Percentiles rank a stretch among this genome's conserved stretches.
Evolutionary conservation across 1,140 invertebrate species (phyloP).

Genomic region (Zelostemma sp.): DNA sequence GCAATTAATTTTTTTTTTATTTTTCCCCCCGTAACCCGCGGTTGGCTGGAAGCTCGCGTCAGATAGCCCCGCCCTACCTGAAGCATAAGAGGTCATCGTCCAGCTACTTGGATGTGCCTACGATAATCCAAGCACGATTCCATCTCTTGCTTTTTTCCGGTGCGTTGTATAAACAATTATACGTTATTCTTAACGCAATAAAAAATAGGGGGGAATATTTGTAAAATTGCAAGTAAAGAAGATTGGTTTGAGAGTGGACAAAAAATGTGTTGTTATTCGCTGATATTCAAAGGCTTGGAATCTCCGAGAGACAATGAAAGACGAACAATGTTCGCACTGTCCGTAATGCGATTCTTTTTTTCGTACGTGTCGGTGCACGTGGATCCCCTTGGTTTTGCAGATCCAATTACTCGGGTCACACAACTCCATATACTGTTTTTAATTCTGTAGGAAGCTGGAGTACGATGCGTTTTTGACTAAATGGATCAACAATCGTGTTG

Average conservation of each 20-base stretch:
- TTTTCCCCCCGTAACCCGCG: constrained; percentile 2
- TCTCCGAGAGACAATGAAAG: too few species aligned
- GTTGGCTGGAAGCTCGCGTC: constrained; percentile 10
- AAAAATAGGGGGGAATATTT: too few species aligned
- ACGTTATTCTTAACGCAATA: too few species aligned
- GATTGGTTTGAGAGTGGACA: too few species aligned
- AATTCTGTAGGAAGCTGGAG: constrained; percentile 20
- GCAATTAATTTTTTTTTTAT: constrained; percentile 11
- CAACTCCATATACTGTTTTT: constrained; percentile 45
- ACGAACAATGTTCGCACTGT: too few species aligned
- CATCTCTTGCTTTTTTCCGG: not conserved
- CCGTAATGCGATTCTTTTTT: constrained; percentile 17
- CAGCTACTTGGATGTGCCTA: constrained; percentile 8
- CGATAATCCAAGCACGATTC: not conserved
- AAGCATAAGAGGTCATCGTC: constrained; percentile 10
- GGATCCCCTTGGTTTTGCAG: constrained; percentile 35
- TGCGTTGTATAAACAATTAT: too few species aligned
- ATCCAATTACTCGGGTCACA: constrained; percentile 50
- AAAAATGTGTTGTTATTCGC: too few species aligned
- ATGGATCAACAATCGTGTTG: constrained; percentile 26
- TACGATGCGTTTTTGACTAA: constrained; percentile 27
- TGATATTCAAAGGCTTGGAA: too few species aligned
- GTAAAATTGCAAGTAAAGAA: too few species aligned
- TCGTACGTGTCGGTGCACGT: constrained; percentile 33
- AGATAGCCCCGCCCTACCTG: constrained; percentile 8